phyloP scores from a whole-genome alignment of 2,113 vertebrate genomes.

The Falco punctatus region DNA sequence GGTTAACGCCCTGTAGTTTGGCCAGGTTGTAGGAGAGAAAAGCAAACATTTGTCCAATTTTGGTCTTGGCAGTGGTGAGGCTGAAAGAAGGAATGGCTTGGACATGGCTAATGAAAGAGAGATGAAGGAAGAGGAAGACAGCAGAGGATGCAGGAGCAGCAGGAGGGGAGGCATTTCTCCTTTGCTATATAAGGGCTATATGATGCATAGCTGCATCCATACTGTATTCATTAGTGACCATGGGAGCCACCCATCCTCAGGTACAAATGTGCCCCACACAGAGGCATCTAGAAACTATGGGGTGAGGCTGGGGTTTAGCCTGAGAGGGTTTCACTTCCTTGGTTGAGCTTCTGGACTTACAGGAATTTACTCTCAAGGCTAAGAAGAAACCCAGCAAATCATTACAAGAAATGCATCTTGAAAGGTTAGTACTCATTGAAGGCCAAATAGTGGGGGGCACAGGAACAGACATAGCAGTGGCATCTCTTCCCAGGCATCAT shows the following conservation, averaged over 20 bases:
- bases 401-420: neutral
- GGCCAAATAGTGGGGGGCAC: neutral
- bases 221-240: neutral
- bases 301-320: neutral
- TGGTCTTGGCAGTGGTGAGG: neutral
- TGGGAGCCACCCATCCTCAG: neutral
- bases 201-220: neutral
- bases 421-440: neutral
- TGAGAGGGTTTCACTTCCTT: neutral
- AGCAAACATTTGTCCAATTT: neutral
- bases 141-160: neutral
- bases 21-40: neutral
- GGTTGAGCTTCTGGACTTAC: neutral
- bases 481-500: neutral
- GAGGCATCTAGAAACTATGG: neutral
- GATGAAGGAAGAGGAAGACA: neutral
- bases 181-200: neutral
- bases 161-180: neutral
- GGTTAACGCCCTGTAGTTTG: neutral
- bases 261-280: fast-evolving
- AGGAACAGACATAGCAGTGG: neutral
- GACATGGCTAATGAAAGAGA: neutral
- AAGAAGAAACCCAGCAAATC: neutral
- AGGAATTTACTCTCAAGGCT: neutral
- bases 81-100: neutral